Evolutionary conservation across 1,140 invertebrate genomes (phyloP).

Genomic region (Eupristina koningsbergeri): DNA sequence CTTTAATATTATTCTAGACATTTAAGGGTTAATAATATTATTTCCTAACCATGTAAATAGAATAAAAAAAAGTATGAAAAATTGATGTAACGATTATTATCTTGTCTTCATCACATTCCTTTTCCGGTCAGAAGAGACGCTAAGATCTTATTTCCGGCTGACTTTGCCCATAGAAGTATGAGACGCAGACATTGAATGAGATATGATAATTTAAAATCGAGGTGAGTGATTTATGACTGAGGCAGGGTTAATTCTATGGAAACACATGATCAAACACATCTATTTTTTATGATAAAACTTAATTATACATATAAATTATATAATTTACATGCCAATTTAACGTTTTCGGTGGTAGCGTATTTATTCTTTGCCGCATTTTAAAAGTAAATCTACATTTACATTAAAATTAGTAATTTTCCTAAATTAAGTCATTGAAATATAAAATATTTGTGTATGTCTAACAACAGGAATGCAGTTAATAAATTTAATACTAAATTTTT

Average conservation of each 20-base stretch:
- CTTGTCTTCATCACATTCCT: constrained; percentile 39
- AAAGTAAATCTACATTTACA: no score
- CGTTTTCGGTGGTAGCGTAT: background rate
- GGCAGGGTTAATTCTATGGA: constrained; percentile 35
- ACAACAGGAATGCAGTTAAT: no score
- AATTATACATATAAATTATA: background rate
- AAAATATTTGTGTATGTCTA: no score
- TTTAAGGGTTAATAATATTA: background rate
- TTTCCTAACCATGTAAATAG: background rate
- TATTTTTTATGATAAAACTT: constrained; percentile 23
- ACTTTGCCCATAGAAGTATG: constrained; percentile 11
- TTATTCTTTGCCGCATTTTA: background rate
- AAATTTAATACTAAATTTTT: no score
- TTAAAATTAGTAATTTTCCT: no score
- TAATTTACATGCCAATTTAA: background rate
- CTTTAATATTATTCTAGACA: no score
- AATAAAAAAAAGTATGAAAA: constrained; percentile 1
- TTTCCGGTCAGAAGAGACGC: constrained; percentile 46
- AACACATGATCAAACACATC: constrained; percentile 39
- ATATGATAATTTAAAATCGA: constrained; percentile 31
- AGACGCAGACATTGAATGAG: constrained; percentile 21
- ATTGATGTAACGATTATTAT: constrained; percentile 35
- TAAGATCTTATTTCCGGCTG: constrained; percentile 47
- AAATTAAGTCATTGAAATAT: no score
- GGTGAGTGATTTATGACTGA: constrained; percentile 38